Conservation (phyloP, 2,888 invertebrate genomes). For the Oligia strigilis region DNA sequence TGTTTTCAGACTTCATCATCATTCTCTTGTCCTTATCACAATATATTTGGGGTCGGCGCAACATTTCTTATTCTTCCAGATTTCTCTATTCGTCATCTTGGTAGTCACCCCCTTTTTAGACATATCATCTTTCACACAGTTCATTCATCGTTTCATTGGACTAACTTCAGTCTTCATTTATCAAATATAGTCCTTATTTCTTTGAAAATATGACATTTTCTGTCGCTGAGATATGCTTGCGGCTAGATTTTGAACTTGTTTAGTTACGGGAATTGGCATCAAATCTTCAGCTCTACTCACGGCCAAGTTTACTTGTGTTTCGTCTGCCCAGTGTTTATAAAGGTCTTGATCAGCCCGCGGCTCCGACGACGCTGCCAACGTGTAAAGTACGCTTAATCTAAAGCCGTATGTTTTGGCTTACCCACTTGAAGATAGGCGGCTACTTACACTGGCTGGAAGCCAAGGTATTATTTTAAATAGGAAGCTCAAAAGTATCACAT, state of each 20-base stretch:
- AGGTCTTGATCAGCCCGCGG: slow-evolving; percentile 2
- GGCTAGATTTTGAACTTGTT: not conserved
- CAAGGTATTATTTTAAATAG: slow-evolving; percentile 34
- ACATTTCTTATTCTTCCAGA: too few species aligned
- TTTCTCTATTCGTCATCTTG: too few species aligned
- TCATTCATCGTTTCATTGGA: not conserved
- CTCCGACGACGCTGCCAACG: slow-evolving; percentile 9
- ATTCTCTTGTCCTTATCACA: not conserved
- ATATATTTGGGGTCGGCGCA: too few species aligned
- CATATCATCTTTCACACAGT: not conserved
- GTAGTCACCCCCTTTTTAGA: too few species aligned
- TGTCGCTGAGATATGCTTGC: not conserved
- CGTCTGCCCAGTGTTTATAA: not conserved
- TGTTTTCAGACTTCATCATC: too few species aligned
- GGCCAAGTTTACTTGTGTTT: not conserved
- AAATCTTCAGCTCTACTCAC: not conserved
- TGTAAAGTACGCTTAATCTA: slow-evolving; percentile 15
- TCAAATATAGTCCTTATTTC: not conserved
- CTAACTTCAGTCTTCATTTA: too few species aligned
- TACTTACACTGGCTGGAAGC: slow-evolving; percentile 41
- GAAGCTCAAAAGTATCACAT: slow-evolving; percentile 6
- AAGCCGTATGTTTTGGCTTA: slow-evolving; percentile 39
- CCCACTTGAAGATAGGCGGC: slow-evolving; percentile 15
- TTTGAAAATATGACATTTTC: not conserved
- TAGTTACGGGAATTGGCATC: too few species aligned